Evolutionary conservation across 2,888 invertebrate genomes (phyloP).

Genomic region (Hirudinaria manillensis): DNA sequence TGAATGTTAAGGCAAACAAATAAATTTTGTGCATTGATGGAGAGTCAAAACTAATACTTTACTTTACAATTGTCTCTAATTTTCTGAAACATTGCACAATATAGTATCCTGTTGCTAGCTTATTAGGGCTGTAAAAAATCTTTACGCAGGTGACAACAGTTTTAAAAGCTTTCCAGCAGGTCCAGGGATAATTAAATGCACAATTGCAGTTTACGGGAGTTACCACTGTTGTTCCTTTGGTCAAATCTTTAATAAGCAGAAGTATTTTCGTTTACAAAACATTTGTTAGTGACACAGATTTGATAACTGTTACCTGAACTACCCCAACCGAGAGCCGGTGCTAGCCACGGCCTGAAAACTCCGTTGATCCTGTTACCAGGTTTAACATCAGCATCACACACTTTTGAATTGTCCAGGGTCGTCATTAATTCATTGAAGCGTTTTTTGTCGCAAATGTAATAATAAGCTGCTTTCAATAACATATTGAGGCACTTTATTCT

Average conservation of each 20-base stretch:
- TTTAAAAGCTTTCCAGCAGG: background rate
- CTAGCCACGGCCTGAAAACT: slow-evolving; percentile 31
- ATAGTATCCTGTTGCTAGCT: background rate
- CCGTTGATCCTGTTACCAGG: slow-evolving; percentile 32
- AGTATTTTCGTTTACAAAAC: too few species aligned
- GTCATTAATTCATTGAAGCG: slow-evolving; percentile 21
- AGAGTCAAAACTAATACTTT: background rate
- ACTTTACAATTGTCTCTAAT: background rate
- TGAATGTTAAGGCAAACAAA: background rate
- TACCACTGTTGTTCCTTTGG: background rate
- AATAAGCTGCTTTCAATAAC: slow-evolving; percentile 28
- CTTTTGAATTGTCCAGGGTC: slow-evolving; percentile 19
- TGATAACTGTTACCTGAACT: slow-evolving; percentile 15
- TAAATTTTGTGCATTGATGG: background rate
- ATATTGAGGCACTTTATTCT: slow-evolving; percentile 14
- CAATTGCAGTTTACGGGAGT: slow-evolving; percentile 13
- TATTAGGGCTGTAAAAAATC: background rate
- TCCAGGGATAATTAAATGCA: slow-evolving; percentile 3
- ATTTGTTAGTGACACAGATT: too few species aligned
- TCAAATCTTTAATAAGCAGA: background rate
- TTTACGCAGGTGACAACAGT: background rate
- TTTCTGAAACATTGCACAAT: background rate
- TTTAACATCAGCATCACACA: slow-evolving; percentile 11
- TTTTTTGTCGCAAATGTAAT: slow-evolving; percentile 30
- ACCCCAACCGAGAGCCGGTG: slow-evolving; percentile 2